A percentile compares a stretch with the other conserved stretches of the same genome.
Evolutionary conservation across 2,888 invertebrate species (phyloP).

Genomic region (Hirtodrosophila confusa): DNA sequence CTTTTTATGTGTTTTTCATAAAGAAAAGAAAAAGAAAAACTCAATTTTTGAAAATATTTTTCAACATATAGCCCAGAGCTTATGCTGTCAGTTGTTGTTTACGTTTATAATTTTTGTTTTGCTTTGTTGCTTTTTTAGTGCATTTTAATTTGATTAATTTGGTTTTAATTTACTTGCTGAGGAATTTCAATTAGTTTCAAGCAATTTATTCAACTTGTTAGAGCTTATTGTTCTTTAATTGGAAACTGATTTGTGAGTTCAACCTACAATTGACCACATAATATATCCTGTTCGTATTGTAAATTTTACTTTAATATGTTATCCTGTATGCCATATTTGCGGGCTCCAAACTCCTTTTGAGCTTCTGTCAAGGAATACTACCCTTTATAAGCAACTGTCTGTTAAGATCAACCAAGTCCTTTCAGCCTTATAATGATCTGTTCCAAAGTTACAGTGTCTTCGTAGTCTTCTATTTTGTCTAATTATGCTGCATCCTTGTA

Average conservation of each 20-base stretch:
- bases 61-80: slow-evolving; percentile 27
- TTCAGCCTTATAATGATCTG: too few species aligned
- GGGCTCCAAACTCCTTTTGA: too few species aligned
- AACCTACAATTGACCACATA: too few species aligned
- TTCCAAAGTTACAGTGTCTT: too few species aligned
- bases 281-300: not conserved
- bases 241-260: not conserved
- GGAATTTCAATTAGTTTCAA: slow-evolving; percentile 17
- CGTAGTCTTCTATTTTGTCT: too few species aligned
- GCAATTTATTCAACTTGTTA: not conserved
- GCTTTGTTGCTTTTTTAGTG: slow-evolving; percentile 26
- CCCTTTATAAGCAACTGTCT: too few species aligned
- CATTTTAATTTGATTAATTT: slow-evolving; percentile 55
- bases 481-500: too few species aligned
- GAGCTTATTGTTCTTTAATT: not conserved
- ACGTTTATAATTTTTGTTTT: slow-evolving; percentile 2
- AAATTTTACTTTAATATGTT: too few species aligned
- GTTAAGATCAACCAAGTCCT: too few species aligned
- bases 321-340: too few species aligned
- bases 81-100: slow-evolving; percentile 21
- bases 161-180: slow-evolving; percentile 22
- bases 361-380: too few species aligned
- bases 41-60: slow-evolving; percentile 48
- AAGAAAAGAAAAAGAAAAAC: too few species aligned
- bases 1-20: slow-evolving; percentile 49